Evolutionary conservation across 2,888 invertebrate genomes (phyloP), one percentile per base, ranked within the genome.

Genomic region (Eurois occulta): DNA sequence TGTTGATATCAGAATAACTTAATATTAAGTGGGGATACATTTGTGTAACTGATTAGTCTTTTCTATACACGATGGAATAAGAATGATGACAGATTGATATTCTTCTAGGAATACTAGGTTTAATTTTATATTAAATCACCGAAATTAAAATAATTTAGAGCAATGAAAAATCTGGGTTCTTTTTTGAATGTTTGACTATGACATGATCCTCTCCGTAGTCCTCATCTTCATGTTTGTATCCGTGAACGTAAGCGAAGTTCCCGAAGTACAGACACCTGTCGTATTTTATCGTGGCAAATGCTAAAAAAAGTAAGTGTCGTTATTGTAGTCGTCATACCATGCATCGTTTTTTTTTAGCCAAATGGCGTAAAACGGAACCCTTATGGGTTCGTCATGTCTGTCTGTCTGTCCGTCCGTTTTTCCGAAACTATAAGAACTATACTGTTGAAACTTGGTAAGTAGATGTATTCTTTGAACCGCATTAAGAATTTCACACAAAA

Each of bases 201-300:
- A 93, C 32, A 62, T 93, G 92, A 52, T 94, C 93, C 82, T 96
- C 96, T 0, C 91, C 94, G 43, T 96, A 96, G 77, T 96, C 96
- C 24, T 89, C 65, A 72, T 95, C 95, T 90, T 95, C 95, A 46
- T 93, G 86, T 82, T 94, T 95, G 71, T 88, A 91, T 18, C 96
- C 96, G 81, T 96, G 95, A 11, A 96, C 95, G 74, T 96, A 96
- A 8, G 93, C 96, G 77, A 96, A 96, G 86, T 96, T 96, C 0
- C 96, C 96, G 75, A 96, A 95, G 83, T 88, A 95, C 11, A 96
- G 35, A 75, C 96, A 96, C 48, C 94, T 90, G 2, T 95, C 94
- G 78, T 95, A 96, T 28, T 91, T 91, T 68, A 96, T 81, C 8
- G 91, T 90, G 4, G 84, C 13, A 79, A 94, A 96, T 21, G 90